Base-by-base conservation (phyloP, 2,113 vertebrate species). In the Strix uralensis region DNA sequence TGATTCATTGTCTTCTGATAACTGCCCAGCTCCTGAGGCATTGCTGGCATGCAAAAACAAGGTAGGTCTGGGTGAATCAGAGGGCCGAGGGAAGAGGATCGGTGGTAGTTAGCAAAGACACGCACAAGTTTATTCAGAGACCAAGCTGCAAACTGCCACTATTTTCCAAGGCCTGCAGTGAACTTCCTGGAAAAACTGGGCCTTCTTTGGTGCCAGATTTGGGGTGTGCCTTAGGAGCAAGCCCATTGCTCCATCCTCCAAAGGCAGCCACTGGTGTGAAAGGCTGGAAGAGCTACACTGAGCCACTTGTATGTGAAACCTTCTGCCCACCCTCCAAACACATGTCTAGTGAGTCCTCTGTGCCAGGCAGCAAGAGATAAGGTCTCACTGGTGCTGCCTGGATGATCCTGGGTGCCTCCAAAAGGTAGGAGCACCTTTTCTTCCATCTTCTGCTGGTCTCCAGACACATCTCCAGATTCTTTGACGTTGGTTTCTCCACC, bases 1-100 rank as follows among this genome's bases (percentile, higher is more conserved):
- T 97, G 94, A 95, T 90, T 95, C 95, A 95, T 74, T 81, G 83
- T 71, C 83, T 95, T 90, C 94, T 86, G 96, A 91, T 93, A 90
- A 93, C 75, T 94, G 67, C 88, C 63, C 86, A 65, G 90, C 21
- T 96, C 71, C 30, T 3, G n/a, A 52, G 61, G 86, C 63, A 66
- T 62, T 54, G n/a, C 88, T 95, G 80, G 90, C 79, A 75, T 94
- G 92, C n/a, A 55, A 78, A 83, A 81, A 67, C 75, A 92, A 94
- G 92, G 95, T 71, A 88, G 59, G 69, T 73, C 96, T 71, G 38
- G 22, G 55, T 94, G 96, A 94, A 90, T 93, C 93, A 96, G 91
- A 90, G 84, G n/a, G 32, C 27, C 0, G 0, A 86, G 67, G 66
- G 47, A 75, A 91, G 51, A 81, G 17, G 58, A 32, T 29, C 4